Percentiles rank a stretch among this genome's conserved stretches.
These are phyloP conservation scores for Anser cygnoides DNA, from an alignment of 2,113 vertebrate genomes.

Conservation along the genomic window DNA sequence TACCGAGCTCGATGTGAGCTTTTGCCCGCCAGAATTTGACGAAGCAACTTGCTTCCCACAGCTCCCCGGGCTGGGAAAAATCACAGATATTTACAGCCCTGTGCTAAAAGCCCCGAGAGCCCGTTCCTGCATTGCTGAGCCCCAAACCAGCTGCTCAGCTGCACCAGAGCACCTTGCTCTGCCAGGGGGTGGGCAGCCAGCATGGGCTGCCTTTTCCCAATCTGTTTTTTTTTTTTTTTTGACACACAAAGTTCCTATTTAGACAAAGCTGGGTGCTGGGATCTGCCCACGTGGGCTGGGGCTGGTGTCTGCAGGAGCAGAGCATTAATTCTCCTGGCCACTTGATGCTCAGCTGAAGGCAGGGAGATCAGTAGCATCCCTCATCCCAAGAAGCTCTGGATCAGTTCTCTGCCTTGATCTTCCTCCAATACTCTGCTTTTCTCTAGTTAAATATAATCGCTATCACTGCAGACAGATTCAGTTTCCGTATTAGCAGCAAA, in stretches of 20 bases:
- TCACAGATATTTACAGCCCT: neutral
- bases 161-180: neutral
- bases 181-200: neutral
- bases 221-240: neutral
- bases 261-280: neutral
- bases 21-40: neutral
- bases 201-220: neutral
- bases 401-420: neutral
- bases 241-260: neutral
- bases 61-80: neutral
- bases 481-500: neutral
- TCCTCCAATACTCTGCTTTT: neutral
- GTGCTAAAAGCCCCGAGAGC: accelerated
- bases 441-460: neutral
- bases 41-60: neutral
- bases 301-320: neutral
- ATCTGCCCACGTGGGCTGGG: neutral
- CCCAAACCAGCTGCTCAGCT: neutral
- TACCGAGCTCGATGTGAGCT: neutral
- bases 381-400: neutral
- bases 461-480: neutral
- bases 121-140: accelerated
- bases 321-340: neutral
- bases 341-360: neutral
- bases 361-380: accelerated